These are phyloP conservation scores for Babyrousa celebensis DNA, from an alignment of 2,797 vertebrate genomes.

Conservation along the genomic window DNA sequence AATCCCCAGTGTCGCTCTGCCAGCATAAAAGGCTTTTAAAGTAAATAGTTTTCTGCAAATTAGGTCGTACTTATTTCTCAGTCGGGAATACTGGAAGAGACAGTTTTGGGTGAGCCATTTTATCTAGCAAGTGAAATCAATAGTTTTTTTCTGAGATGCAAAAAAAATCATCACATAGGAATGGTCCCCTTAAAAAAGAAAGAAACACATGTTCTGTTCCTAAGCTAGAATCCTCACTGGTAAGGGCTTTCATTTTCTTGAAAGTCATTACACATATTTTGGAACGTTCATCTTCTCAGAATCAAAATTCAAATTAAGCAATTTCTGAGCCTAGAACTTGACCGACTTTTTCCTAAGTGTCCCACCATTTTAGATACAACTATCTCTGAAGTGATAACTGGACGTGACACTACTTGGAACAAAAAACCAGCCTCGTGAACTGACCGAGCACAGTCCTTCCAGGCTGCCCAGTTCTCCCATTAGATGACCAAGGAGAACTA, in stretches of 20 bases:
- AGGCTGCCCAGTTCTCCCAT: constrained; percentile 66
- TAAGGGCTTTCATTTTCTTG: constrained; percentile 72
- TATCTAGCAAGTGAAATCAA: constrained; percentile 44
- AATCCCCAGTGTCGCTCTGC: background rate
- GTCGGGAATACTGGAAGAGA: constrained; percentile 65
- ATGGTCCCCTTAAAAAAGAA: background rate
- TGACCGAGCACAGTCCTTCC: constrained; percentile 54
- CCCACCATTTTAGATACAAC: constrained; percentile 51
- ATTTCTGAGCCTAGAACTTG: constrained; percentile 80
- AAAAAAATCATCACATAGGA: constrained; percentile 61
- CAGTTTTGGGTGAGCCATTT: constrained; percentile 33
- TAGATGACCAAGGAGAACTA: constrained; percentile 73
- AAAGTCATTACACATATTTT: constrained; percentile 71
- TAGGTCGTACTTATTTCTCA: background rate
- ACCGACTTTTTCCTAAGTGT: constrained; percentile 53
- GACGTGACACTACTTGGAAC: constrained; percentile 63
- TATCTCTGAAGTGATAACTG: constrained; percentile 73
- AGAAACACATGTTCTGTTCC: constrained; percentile 40
- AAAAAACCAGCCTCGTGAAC: constrained; percentile 44
- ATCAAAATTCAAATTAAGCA: constrained; percentile 80
- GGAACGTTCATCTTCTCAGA: constrained; percentile 72
- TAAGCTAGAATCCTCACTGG: constrained; percentile 65
- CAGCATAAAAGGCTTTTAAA: constrained; percentile 56
- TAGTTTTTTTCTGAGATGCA: constrained; percentile 47
- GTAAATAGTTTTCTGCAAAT: constrained; percentile 7